Evolutionary conservation across 2,888 invertebrate genomes (phyloP).

Genomic region (Ctenicera cuprea): DNA sequence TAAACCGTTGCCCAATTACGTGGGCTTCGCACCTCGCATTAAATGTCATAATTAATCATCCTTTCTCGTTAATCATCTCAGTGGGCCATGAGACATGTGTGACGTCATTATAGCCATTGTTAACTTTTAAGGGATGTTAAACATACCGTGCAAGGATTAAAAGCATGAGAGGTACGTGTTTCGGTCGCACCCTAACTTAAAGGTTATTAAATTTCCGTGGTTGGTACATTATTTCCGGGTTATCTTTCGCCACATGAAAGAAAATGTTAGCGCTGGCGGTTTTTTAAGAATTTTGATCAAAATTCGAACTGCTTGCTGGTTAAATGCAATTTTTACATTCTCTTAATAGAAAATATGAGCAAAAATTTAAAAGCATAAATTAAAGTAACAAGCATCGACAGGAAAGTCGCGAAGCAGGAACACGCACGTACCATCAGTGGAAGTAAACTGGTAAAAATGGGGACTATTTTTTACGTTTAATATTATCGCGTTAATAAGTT

Average conservation of each 20-base stretch:
- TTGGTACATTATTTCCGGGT: neutral
- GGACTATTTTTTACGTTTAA: no score
- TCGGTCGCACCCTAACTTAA: neutral
- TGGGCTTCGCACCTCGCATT: conserved; percentile 42
- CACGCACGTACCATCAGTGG: no score
- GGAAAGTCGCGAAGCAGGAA: no score
- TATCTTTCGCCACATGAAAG: neutral
- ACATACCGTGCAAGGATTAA: conserved; percentile 2
- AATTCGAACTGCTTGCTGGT: no score
- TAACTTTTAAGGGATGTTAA: conserved; percentile 37
- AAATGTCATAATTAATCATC: conserved; percentile 44
- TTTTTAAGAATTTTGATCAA: no score
- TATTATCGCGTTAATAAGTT: no score
- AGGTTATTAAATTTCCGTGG: neutral
- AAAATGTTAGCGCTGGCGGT: no score
- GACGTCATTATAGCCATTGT: conserved; percentile 38
- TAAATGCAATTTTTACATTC: no score
- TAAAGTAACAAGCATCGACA: no score
- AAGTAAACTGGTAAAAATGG: no score
- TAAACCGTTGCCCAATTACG: conserved; percentile 42
- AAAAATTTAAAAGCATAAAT: no score
- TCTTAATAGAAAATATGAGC: no score
- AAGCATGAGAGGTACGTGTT: neutral
- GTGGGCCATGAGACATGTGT: conserved; percentile 35
- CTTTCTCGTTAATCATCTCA: conserved; percentile 45